A percentile compares a stretch with the other conserved stretches of the same genome.
phyloP scores from a whole-genome alignment of 2,113 vertebrate species.

The Eidolon helvum region DNA sequence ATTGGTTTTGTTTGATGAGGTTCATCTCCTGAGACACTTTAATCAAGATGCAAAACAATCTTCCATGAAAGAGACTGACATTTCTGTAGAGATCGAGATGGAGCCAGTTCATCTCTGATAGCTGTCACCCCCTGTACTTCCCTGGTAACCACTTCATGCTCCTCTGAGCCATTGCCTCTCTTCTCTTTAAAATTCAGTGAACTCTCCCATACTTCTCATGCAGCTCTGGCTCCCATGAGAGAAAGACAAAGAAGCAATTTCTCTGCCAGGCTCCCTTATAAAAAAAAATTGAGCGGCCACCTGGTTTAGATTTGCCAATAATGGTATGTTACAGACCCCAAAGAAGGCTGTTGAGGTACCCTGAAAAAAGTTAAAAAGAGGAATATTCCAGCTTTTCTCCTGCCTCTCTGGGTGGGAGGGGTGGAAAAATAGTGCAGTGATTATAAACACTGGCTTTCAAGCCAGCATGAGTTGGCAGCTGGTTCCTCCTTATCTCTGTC shows the following conservation, averaged over 20 bases:
- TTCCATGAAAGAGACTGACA: slow-evolving; percentile 57
- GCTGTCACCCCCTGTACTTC: not conserved
- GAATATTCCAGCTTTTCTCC: not conserved
- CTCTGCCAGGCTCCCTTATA: not conserved
- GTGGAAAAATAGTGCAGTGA: not conserved
- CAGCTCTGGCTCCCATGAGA: slow-evolving; percentile 6
- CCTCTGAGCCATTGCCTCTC: not conserved
- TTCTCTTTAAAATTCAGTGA: slow-evolving; percentile 39
- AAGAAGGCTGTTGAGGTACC: not conserved
- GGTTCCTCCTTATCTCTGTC: not conserved
- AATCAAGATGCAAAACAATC: slow-evolving; percentile 69
- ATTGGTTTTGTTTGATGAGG: slow-evolving; percentile 69
- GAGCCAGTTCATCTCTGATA: slow-evolving; percentile 23
- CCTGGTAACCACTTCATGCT: not conserved
- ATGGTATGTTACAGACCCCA: not conserved
- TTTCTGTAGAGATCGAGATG: slow-evolving; percentile 43
- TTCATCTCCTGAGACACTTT: slow-evolving; percentile 63
- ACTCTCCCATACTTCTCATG: slow-evolving; percentile 1
- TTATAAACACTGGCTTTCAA: not conserved
- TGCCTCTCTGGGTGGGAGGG: not conserved
- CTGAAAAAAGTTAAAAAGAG: not conserved
- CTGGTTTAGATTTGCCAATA: slow-evolving; percentile 59
- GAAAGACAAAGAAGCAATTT: slow-evolving; percentile 25
- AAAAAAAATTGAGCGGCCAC: slow-evolving; percentile 4
- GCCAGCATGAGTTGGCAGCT: not conserved